Base-by-base conservation (phyloP, 2,888 invertebrate genomes). In the Cheilosia variabilis region DNA sequence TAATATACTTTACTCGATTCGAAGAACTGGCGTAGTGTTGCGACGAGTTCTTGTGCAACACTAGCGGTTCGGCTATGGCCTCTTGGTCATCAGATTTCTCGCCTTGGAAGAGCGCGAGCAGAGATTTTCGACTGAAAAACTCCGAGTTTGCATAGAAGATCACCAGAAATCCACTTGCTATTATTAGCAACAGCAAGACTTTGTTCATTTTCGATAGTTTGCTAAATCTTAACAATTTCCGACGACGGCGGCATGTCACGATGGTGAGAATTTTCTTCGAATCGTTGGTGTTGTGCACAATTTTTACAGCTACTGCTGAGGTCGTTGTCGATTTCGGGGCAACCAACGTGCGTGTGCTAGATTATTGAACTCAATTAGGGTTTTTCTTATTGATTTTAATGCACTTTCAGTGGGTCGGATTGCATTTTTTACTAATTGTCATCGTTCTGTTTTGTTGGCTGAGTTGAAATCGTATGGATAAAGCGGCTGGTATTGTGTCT, bases 81-180 rank as follows among this genome's bases (percentile, higher is more conserved):
- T 73, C 43, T 17, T 57, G 9, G 24, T 63, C 63, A 17, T 43
- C 66, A 50, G 22, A 41, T 71, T 88, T 57, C 65, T 73, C 47
- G 1, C 89, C 84, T n/a, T 90, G 88, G 77, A 90, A 90, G 79
- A 88, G 88, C 41, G 90, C 89, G 27, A 90, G 81, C 50, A 90
- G 79, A 10, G 89, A 89, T 43, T 88, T 89, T 4, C 90, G 88
- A 69, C 88, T 89, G 47, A 91, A 88, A 53, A 89, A 87, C 63
- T 91, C 90, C 17, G 89, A 90, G 52, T 91, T 91, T 37, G 91
- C 91, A 63, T 91, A 91, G 73, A 91, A 90, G 63, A 91, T 91
- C 10, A 91, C 88, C 31, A 90, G 81, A 80, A 91, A 90, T 53
- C 91, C 89, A 73, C 90, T 89, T 62, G 90, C 88, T 47, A 91